Conservation (phyloP, 2,113 vertebrate species). For the Pangasianodon hypophthalmus region DNA sequence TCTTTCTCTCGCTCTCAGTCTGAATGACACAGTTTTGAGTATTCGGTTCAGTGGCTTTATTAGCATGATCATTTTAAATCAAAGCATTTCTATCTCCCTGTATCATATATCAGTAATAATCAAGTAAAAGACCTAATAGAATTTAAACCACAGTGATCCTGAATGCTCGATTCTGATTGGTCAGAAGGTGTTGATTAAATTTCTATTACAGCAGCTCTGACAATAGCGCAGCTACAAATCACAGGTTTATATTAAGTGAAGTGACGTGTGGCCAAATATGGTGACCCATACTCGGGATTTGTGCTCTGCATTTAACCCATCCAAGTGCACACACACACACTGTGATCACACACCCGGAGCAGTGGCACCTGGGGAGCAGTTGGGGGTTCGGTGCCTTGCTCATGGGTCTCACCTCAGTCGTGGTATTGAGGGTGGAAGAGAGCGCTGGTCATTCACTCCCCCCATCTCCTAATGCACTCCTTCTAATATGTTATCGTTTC, state of each 20-base stretch:
- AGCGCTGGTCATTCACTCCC: too few relatives aligned
- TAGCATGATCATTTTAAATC: not conserved
- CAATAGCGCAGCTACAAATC: not conserved
- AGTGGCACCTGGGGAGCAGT: too few relatives aligned
- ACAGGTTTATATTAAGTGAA: not conserved
- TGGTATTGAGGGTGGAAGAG: too few relatives aligned
- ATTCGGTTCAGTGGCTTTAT: not conserved
- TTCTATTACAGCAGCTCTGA: not conserved
- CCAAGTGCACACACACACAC: too few relatives aligned
- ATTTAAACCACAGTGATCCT: not conserved
- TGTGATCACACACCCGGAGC: too few relatives aligned
- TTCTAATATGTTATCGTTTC: not conserved
- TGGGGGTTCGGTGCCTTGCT: too few relatives aligned
- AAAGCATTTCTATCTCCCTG: not conserved
- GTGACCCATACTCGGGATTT: too few relatives aligned
- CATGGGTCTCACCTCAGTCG: too few relatives aligned
- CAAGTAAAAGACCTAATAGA: not conserved
- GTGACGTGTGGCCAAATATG: too few relatives aligned
- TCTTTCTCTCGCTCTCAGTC: not conserved
- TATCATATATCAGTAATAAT: not conserved
- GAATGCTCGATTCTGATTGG: slow-evolving; percentile 7
- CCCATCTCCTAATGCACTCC: not conserved
- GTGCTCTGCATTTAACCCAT: too few relatives aligned
- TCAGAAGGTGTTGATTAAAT: not conserved
- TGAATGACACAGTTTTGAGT: not conserved